Evolutionary conservation across 2,888 invertebrate species (phyloP), one percentile per base, ranked within the genome.

Genomic region (Apomyelois bistriatella): DNA sequence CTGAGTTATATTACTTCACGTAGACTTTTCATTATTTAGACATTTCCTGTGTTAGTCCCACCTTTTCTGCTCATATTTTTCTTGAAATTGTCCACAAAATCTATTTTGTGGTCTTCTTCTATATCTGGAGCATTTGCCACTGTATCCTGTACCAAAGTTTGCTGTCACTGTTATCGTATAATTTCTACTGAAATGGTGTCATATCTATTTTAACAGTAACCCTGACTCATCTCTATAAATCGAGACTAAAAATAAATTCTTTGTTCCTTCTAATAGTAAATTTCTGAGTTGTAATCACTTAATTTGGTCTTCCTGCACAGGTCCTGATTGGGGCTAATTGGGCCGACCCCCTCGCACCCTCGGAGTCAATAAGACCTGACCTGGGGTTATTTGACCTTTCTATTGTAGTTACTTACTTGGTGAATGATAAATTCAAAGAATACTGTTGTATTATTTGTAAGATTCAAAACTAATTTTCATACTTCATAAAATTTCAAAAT

Each of bases 281-380:
- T 16, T 46, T 51, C 49, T 48, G 53, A 28, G 49, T 48, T 37
- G 35, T 55, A 42, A 55, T 58, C 50, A 43, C 52, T 55, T 58
- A 55, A 58, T 55, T 52, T 53, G 30, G 37, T 41, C 48, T 50
- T 55, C 58, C 58, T 57, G 53, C 37, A 48, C 8, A 28, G 22
- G 5, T 22, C 22, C 22, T 58, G 55, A 58, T 58, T 58, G 55
- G 55, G 43, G 54, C 55, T 58, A 58, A 58, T 58, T 58, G 52
- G 16, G 48, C 7, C 32, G 53, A 48, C 53, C 48, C 48, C 41
- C 32, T 28, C 48, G 47, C 53, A 52, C 55, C 55, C 58, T 50
- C 53, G 50, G 42, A 40, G 52, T 32, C 55, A 53, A 55, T 58
- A 36, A 52, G 32, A 49, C n/a, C 53, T 58, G 58, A 58, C 58